Evolutionary conservation across 2,113 vertebrate species (phyloP), one percentile per base, ranked within the genome.

Genomic region (Tricholaema leucomelas): DNA sequence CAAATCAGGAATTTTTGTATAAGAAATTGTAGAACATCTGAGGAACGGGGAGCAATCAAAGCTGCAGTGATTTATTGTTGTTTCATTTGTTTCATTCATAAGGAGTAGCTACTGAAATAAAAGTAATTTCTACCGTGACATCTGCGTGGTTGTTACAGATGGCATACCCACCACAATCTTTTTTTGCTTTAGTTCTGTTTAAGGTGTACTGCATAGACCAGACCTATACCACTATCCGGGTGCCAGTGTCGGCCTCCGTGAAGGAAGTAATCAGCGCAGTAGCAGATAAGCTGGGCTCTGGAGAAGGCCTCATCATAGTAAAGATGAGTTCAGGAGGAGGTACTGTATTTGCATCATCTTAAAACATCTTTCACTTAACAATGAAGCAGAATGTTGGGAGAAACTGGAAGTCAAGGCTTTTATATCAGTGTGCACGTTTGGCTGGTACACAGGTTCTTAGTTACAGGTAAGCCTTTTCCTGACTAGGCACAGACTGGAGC

Each of bases 161-260:
- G 40, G 16, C 61, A 35, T 79, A 56, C 35, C 50, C 33, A 5
- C 2, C 35, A 4, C 28, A 19, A 42, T 78, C 27, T 90, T 77
- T 80, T n/a, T 48, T 91, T 44, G 90, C 58, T 97, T 84, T 88
- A 99, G 99, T 99, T 95, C 97, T 99, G 35, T 99, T 99, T 93
- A 99, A 99, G 97, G 99, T 99, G 70, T 99, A 99, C 96, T 99
- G 99, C 97, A 93, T 98, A 71, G 99, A 99, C 97, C 99, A 99
- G 96, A 99, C 99, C 73, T 99, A 99, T 87, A 99, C 98, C 52
- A 99, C 99, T 19, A 99, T 99, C 72, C 98, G 99, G 9, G 98
- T 98, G 44, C 97, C 98, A 0, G 98, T 99, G 81, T 97, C 97
- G 0, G 98, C 99, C 69, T 99, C 98, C 0, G 99, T 99, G 96